These are phyloP conservation scores for Phaetusa simplex DNA, from an alignment of 2,113 vertebrate genomes.

Conservation along the genomic window DNA sequence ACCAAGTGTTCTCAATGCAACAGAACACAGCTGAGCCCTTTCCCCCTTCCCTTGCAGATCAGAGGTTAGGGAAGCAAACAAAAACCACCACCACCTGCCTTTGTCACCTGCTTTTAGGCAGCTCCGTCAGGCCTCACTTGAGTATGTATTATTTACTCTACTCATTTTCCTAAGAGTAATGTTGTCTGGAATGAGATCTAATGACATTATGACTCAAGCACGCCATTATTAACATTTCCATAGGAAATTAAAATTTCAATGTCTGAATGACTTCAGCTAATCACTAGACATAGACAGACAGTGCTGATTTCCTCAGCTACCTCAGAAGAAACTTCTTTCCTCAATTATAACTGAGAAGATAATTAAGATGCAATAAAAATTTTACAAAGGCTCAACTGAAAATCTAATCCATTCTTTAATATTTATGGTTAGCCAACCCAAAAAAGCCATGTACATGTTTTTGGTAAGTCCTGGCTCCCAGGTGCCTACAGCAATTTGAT, in stretches of 20 bases:
- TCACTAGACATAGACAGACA: not conserved
- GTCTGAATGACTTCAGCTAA: slow-evolving; percentile 49
- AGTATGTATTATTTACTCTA: slow-evolving; percentile 35
- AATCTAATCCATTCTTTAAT: not conserved
- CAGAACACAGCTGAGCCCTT: not conserved
- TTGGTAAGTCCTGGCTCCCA: not conserved
- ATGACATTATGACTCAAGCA: slow-evolving; percentile 52
- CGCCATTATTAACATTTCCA: slow-evolving; percentile 56
- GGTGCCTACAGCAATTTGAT: not conserved
- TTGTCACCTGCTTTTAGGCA: not conserved
- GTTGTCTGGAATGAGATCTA: slow-evolving; percentile 37
- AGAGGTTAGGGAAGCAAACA: not conserved
- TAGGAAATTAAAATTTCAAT: slow-evolving; percentile 62
- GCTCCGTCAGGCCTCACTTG: not conserved
- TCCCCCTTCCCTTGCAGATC: not conserved
- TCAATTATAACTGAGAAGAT: not conserved
- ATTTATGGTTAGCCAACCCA: not conserved
- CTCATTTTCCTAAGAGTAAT: slow-evolving; percentile 29
- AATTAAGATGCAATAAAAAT: slow-evolving; percentile 13
- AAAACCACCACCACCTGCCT: not conserved
- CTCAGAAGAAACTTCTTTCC: not conserved
- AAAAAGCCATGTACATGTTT: not conserved
- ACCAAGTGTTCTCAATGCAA: not conserved
- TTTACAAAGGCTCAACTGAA: slow-evolving; percentile 7
- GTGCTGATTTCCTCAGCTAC: not conserved